These are phyloP conservation scores for Falco naumanni DNA, from an alignment of 2,797 vertebrate genomes.

Conservation along the genomic window DNA sequence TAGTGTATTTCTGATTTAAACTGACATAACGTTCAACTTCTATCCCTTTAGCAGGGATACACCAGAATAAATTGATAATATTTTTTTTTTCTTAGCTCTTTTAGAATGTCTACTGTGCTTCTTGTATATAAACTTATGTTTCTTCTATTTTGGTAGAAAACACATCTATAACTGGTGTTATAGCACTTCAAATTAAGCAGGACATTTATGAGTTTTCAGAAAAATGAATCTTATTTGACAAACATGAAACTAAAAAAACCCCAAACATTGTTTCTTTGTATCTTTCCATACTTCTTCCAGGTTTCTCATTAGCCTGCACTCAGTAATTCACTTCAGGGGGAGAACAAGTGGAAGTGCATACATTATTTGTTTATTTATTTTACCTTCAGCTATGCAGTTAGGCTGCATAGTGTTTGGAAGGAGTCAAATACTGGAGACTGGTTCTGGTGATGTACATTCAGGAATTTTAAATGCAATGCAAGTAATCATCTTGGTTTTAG, in stretches of 20 bases:
- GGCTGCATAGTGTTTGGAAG: background rate
- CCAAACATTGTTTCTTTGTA: background rate
- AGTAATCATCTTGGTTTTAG: background rate
- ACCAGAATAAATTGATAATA: background rate
- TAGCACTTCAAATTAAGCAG: background rate
- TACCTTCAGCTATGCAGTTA: background rate
- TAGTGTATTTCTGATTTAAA: background rate
- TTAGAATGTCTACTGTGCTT: background rate
- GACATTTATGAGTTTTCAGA: background rate
- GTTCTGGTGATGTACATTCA: background rate
- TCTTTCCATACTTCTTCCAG: background rate
- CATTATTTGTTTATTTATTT: background rate
- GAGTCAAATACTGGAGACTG: background rate
- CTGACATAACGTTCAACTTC: background rate
- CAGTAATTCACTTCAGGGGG: background rate
- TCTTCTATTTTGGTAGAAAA: background rate
- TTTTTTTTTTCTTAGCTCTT: background rate
- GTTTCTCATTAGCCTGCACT: background rate
- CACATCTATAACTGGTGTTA: background rate
- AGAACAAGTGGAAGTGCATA: background rate
- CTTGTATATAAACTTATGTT: background rate
- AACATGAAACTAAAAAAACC: background rate
- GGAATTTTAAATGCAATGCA: background rate
- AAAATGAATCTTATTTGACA: background rate
- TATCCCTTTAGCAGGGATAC: background rate